Base-by-base conservation (phyloP, 2,888 invertebrate genomes). In the Galerucella pusilla region DNA sequence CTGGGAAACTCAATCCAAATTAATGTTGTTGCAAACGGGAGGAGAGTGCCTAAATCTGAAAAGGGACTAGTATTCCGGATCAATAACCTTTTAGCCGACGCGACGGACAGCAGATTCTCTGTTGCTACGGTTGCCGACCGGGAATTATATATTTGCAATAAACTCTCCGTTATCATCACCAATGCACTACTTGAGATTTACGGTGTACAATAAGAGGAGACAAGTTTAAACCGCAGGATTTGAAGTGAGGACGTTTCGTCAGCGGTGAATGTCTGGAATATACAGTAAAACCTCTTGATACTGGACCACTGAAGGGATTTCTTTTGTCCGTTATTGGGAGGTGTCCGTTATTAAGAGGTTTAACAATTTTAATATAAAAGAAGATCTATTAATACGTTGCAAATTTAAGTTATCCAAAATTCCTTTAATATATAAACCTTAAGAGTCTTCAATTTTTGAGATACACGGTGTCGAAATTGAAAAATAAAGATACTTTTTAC, bases 41-140 rank as follows among this genome's bases (percentile, higher is more conserved):
- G 20, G 57, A 57, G 57, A 20, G 20, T 57, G 57, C 57, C 57
- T 57, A 57, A 57, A 57, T 57, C 16, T 57, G 57, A 57, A 57
- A 57, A 16, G 57, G 57, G 57, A 57, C 57, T 7, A 1, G 16
- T 57, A 20, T 57, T 57, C 10, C 57, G 57, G 57, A 57, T 57
- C 57, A 57, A 57, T 57, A 57, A 57, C 20, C 57, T 57, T 54
- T 16, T 57, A 57, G 20, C 16, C 6, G 57, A 57, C 9, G 20
- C 16, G 57, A 57, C 16, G 57, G 57, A 57, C 20, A 16, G 16
- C 57, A 57, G 57, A 20, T 20, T 57, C 20, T 57, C 57, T 20
- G 16, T 20, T 6, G n/a, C n/a, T 57, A 16, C 54, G 20, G 16
- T 20, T 57, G 49, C 49, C 49, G 49, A 12, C 49, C 11, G 49